phyloP scores from a whole-genome alignment of 2,797 vertebrate species.

The Steatocranus sp. region DNA sequence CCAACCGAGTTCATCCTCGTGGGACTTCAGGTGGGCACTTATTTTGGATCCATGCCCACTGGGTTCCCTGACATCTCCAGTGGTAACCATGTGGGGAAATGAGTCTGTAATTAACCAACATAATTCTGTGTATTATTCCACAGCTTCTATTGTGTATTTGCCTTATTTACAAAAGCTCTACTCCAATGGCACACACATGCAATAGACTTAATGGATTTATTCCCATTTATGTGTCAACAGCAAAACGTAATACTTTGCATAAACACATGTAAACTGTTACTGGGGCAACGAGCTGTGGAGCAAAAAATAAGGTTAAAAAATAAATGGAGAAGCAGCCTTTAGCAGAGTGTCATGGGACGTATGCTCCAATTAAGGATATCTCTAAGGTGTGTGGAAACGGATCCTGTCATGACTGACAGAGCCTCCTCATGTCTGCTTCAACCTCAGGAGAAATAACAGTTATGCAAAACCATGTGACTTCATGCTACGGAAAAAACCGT shows the following conservation, averaged over 20 bases:
- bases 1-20: not conserved
- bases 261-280: not conserved
- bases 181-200: not conserved
- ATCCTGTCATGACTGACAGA: constrained; percentile 9
- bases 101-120: not conserved
- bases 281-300: not conserved
- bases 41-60: not conserved
- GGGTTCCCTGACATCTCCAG: not conserved
- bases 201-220: not conserved
- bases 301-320: not conserved
- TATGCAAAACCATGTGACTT: not conserved
- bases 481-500: not conserved
- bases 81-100: not conserved
- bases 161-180: not conserved
- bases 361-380: constrained; percentile 26
- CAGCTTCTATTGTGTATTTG: not conserved
- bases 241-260: not conserved
- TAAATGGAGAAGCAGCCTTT: not conserved
- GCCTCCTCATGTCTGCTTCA: not conserved
- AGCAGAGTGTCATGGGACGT: not conserved
- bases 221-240: not conserved
- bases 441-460: constrained; percentile 15
- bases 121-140: not conserved
- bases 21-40: not conserved
- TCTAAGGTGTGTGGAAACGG: constrained; percentile 5